Percentiles rank a stretch among this genome's conserved stretches.
Evolutionary conservation across 2,113 vertebrate genomes (phyloP).

Genomic region (Cavia porcellus): DNA sequence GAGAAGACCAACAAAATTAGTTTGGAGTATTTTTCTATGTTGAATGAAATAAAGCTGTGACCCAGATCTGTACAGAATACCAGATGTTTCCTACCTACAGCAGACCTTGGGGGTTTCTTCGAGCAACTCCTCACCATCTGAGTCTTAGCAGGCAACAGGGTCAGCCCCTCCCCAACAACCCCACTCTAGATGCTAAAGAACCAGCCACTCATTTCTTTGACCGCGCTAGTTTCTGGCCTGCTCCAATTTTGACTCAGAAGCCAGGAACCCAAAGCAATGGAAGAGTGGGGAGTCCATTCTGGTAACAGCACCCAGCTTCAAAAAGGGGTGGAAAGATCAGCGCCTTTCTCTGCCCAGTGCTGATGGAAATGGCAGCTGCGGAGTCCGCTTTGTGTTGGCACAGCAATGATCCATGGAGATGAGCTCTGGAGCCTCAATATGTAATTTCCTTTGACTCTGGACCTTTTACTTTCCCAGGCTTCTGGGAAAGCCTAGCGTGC

Average conservation of each 20-base stretch:
- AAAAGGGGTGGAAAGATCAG: neutral
- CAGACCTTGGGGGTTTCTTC: neutral
- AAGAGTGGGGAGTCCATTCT: neutral
- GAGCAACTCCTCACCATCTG: slow-evolving; percentile 17
- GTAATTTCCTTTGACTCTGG: neutral
- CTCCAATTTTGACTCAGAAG: neutral
- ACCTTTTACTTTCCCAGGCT: neutral
- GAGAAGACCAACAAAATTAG: neutral
- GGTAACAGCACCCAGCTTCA: neutral
- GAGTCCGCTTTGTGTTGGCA: neutral
- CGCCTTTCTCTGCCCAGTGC: no score
- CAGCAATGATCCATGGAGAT: neutral
- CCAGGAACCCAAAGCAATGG: neutral
- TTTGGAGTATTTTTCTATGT: slow-evolving; percentile 36
- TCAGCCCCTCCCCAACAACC: neutral
- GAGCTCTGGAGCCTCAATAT: neutral
- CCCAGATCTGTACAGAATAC: neutral
- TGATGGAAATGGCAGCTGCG: neutral
- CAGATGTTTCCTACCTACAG: neutral
- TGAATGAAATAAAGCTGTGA: slow-evolving; percentile 44
- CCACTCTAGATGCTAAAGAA: neutral
- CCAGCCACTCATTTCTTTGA: neutral
- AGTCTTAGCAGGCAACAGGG: neutral
- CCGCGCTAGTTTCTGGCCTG: neutral
- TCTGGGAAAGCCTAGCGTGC: neutral